phyloP scores from a whole-genome alignment of 2,113 vertebrate species.

The Colius striatus region DNA sequence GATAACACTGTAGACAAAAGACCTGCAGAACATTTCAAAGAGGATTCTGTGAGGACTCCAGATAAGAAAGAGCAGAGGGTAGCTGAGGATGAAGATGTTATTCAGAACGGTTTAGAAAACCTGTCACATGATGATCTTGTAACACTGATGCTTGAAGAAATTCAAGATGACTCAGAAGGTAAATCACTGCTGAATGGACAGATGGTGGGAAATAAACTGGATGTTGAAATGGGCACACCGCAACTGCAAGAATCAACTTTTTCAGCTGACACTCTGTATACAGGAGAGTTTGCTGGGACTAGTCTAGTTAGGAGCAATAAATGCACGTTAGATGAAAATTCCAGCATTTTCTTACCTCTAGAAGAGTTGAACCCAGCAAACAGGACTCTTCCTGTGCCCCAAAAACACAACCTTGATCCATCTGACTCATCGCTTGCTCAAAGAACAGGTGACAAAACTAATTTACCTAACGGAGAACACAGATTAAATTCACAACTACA shows the following conservation, averaged over 20 bases:
- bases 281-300: background rate
- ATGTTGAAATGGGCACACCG: background rate
- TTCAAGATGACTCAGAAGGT: slow-evolving; percentile 46
- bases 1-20: background rate
- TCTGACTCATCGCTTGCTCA: background rate
- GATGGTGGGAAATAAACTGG: background rate
- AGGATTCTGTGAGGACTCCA: background rate
- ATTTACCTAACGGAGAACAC: background rate
- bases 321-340: background rate
- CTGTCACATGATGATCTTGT: slow-evolving; percentile 73
- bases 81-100: background rate
- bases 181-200: background rate
- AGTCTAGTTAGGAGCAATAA: background rate
- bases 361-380: background rate
- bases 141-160: slow-evolving; percentile 80
- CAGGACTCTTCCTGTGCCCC: background rate
- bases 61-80: background rate
- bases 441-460: background rate
- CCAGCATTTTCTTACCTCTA: background rate
- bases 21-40: background rate
- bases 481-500: slow-evolving; percentile 10
- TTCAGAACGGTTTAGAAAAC: slow-evolving; percentile 73
- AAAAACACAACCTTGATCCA: background rate
- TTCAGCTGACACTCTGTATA: background rate
- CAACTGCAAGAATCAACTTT: background rate